A percentile compares a stretch with the other conserved stretches of the same genome.
phyloP scores from a whole-genome alignment of 2,888 invertebrate species.

The Octonoba sinensis region DNA sequence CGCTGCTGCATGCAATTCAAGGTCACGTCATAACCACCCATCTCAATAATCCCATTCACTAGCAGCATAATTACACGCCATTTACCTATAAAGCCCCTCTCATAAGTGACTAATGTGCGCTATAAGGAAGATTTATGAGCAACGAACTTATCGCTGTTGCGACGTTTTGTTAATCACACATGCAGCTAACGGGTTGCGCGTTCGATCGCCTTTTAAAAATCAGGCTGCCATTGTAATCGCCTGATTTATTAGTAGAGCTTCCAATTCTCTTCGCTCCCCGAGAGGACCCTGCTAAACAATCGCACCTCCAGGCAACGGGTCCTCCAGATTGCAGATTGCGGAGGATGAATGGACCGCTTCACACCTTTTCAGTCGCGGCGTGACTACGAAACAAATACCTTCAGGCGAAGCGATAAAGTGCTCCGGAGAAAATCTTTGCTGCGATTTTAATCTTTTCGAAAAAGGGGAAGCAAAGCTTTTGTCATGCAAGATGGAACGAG shows the following conservation, averaged over 20 bases:
- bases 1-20: no score
- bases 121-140: no score
- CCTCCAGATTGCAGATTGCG: constrained; percentile 29
- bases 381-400: constrained; percentile 58
- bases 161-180: no score
- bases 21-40: no score
- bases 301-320: neutral
- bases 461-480: constrained; percentile 18
- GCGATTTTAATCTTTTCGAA: constrained; percentile 57
- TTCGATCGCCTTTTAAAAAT: no score
- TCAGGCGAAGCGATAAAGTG: constrained; percentile 54
- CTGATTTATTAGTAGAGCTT: constrained; percentile 43
- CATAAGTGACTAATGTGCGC: no score
- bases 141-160: no score
- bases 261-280: constrained; percentile 19
- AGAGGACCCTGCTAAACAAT: constrained; percentile 19
- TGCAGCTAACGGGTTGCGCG: no score
- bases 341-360: constrained; percentile 46
- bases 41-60: no score
- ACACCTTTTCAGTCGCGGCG: constrained; percentile 54
- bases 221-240: neutral
- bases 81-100: no score
- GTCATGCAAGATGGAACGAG: constrained; percentile 33
- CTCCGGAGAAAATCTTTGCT: constrained; percentile 34
- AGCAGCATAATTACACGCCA: no score